A percentile compares a stretch with the other conserved stretches of the same genome.
phyloP scores from a whole-genome alignment of 1,140 invertebrate species.

The Colletes gigas region DNA sequence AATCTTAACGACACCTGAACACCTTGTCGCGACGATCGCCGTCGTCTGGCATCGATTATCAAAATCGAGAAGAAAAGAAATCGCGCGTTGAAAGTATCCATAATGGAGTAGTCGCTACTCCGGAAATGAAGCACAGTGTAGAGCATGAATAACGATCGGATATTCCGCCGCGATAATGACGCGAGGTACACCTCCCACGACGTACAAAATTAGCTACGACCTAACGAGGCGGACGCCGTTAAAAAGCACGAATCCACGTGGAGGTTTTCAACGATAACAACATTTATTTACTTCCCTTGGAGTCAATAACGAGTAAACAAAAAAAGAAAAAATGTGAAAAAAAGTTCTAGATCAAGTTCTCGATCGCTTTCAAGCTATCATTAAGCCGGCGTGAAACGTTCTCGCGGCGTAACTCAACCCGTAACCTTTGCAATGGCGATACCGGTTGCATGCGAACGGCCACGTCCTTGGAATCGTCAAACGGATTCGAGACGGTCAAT shows the following conservation, averaged over 20 bases:
- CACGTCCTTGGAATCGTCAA: conserved; percentile 33
- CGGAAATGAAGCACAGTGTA: too few species aligned
- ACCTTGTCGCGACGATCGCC: neutral
- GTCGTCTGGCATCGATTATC: neutral
- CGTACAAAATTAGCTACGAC: too few species aligned
- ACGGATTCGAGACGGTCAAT: conserved; percentile 14
- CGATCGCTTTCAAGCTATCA: neutral
- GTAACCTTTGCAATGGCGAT: conserved; percentile 22
- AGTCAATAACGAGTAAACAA: neutral
- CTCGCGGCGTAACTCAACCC: conserved; percentile 9
- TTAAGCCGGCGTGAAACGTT: conserved; percentile 13
- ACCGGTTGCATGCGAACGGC: conserved; percentile 20
- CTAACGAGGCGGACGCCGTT: too few species aligned
- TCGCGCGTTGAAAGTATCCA: too few species aligned
- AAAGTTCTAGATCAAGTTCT: neutral
- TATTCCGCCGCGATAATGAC: too few species aligned
- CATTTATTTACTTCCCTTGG: too few species aligned
- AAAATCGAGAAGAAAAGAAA: neutral
- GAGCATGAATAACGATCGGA: too few species aligned
- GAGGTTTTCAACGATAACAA: too few species aligned
- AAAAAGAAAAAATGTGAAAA: neutral
- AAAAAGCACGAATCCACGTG: too few species aligned
- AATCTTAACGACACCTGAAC: conserved; percentile 28
- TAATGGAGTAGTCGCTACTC: too few species aligned
- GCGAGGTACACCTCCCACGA: too few species aligned